Evolutionary conservation across 2,888 invertebrate species (phyloP).

Genomic region (Drosophila peninsularis): DNA sequence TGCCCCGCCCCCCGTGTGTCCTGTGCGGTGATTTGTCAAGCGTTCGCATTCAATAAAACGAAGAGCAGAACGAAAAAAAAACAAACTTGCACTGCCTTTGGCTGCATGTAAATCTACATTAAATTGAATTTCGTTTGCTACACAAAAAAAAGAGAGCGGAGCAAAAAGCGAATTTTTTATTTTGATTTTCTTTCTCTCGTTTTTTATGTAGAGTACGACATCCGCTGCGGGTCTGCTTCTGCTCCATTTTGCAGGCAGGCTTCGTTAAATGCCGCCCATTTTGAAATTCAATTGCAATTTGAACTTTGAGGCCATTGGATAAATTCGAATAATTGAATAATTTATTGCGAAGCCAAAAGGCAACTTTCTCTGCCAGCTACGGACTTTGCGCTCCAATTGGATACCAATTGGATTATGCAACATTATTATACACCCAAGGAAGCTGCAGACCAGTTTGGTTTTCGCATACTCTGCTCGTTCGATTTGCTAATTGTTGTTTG

Average conservation of each 20-base stretch:
- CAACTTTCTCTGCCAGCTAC: conserved; percentile 43
- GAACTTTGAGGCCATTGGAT: conserved; percentile 57
- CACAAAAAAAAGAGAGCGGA: conserved; percentile 2
- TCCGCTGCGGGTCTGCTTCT: conserved; percentile 34
- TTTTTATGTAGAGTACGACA: conserved; percentile 1
- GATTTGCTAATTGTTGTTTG: conserved; percentile 39
- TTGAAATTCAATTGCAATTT: conserved; percentile 80
- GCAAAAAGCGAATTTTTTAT: conserved; percentile 10
- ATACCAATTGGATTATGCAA: conserved; percentile 62
- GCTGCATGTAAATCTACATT: conserved; percentile 75
- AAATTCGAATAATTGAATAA: conserved; percentile 77
- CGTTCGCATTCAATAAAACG: conserved; percentile 62
- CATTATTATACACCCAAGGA: conserved; percentile 41
- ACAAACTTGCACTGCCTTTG: conserved; percentile 46
- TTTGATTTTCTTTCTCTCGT: conserved; percentile 18
- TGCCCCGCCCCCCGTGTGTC: neutral
- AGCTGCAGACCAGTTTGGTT: conserved; percentile 3
- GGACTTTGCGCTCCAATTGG: conserved; percentile 29
- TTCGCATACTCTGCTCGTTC: conserved; percentile 6
- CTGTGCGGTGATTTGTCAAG: conserved; percentile 74
- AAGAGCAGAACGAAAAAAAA: conserved; percentile 21
- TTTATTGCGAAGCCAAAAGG: conserved; percentile 58
- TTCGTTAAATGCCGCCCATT: conserved; percentile 75
- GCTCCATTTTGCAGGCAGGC: conserved; percentile 65
- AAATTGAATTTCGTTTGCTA: conserved; percentile 69